A percentile compares a stretch with the other conserved stretches of the same genome.
These are phyloP conservation scores for Nesoenas mayeri DNA, from an alignment of 2,113 vertebrate genomes.

Conservation along the genomic window DNA sequence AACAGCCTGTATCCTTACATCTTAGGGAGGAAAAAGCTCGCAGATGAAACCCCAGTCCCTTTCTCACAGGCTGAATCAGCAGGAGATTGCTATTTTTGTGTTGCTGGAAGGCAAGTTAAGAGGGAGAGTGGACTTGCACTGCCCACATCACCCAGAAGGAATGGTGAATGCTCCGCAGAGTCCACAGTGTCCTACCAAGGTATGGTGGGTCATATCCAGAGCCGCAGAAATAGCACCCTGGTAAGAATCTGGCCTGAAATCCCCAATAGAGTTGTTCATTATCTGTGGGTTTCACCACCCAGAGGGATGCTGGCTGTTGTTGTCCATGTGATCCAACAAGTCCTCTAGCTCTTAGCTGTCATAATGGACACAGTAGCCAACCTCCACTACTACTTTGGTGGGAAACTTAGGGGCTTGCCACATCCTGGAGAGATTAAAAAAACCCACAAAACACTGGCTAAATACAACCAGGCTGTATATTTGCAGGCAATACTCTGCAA, in stretches of 20 bases:
- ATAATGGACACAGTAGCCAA: background rate
- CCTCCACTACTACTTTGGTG: background rate
- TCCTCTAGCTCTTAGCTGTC: background rate
- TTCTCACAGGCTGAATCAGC: background rate
- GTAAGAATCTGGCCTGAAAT: background rate
- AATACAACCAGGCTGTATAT: background rate
- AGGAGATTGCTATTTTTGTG: background rate
- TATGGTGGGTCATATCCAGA: background rate
- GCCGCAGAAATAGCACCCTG: background rate
- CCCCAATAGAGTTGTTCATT: fast-evolving
- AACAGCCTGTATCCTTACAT: background rate
- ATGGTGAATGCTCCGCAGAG: background rate
- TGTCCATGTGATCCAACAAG: background rate
- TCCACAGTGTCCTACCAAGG: background rate
- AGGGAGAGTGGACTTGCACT: background rate
- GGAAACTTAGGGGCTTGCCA: background rate
- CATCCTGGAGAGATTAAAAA: background rate
- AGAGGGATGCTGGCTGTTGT: background rate
- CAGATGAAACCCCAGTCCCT: background rate
- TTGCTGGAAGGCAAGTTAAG: background rate
- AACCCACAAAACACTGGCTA: background rate
- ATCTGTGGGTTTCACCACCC: background rate
- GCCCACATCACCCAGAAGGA: background rate
- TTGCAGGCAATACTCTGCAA: background rate
- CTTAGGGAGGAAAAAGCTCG: background rate